Evolutionary conservation across 2,888 invertebrate genomes (phyloP).

Genomic region (Rhagonycha lutea): DNA sequence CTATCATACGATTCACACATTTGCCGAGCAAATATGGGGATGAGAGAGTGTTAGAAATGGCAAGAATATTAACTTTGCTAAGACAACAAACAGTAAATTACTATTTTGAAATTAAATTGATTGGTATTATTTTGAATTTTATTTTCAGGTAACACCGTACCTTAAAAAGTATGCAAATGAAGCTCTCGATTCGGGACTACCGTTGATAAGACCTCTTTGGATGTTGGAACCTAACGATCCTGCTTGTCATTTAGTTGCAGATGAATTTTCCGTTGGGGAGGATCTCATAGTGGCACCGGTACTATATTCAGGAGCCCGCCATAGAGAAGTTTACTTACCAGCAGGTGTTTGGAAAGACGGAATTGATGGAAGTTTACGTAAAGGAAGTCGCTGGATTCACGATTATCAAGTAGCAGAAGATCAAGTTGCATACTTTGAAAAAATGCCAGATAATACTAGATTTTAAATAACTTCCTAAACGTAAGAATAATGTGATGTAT

Average conservation of each 20-base stretch:
- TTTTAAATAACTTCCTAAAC: conserved; percentile 56
- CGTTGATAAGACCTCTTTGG: conserved; percentile 88
- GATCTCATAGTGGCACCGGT: conserved; percentile 91
- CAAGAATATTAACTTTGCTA: conserved; percentile 73
- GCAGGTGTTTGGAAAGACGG: conserved; percentile 93
- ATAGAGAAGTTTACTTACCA: conserved; percentile 85
- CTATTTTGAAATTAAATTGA: not conserved
- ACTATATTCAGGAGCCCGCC: conserved; percentile 68
- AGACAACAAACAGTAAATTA: conserved; percentile 70
- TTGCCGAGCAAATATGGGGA: conserved; percentile 88
- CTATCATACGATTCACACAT: conserved; percentile 89
- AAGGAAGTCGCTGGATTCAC: conserved; percentile 90
- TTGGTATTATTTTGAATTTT: not conserved
- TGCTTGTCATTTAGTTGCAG: conserved; percentile 74
- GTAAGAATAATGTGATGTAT: not conserved
- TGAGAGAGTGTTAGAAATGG: conserved; percentile 73
- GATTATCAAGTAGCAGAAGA: conserved; percentile 80
- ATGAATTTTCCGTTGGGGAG: conserved; percentile 89
- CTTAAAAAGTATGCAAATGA: conserved; percentile 78
- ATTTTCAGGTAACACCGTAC: conserved; percentile 69
- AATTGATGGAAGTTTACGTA: conserved; percentile 81
- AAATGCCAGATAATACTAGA: conserved; percentile 82
- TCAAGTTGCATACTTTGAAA: conserved; percentile 81
- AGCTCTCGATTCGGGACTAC: conserved; percentile 79
- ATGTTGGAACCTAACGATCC: conserved; percentile 81